A percentile compares a stretch with the other conserved stretches of the same genome.
phyloP scores from a whole-genome alignment of 2,888 invertebrate species.

The Conops quadrifasciatus region DNA sequence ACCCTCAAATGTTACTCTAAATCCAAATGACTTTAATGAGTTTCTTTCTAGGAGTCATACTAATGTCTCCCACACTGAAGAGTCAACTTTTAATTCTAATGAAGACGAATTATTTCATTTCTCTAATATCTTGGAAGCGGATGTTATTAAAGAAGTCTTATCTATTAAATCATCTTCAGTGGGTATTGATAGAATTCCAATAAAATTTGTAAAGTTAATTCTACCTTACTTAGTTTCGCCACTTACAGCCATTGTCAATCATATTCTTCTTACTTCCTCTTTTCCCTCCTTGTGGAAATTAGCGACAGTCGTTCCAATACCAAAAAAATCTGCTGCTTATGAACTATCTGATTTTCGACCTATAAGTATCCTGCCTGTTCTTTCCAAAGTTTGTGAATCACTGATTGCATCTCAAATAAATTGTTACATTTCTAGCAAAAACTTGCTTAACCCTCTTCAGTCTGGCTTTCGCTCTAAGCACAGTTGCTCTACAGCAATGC shows the following conservation, averaged over 20 bases:
- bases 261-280: background rate
- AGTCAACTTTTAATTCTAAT: too few relatives aligned
- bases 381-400: too few relatives aligned
- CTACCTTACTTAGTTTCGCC: background rate
- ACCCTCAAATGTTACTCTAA: background rate
- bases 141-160: background rate
- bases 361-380: too few relatives aligned
- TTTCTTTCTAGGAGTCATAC: background rate
- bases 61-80: background rate
- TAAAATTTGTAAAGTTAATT: constrained; percentile 1
- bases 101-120: too few relatives aligned
- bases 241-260: background rate
- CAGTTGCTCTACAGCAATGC: background rate
- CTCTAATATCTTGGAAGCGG: background rate
- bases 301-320: background rate
- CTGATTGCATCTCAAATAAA: too few relatives aligned
- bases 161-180: background rate
- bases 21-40: background rate
- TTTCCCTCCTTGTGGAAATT: background rate
- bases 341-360: too few relatives aligned
- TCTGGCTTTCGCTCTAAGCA: background rate
- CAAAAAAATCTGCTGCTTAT: too few relatives aligned
- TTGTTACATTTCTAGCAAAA: background rate
- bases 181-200: background rate
- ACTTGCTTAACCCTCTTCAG: background rate